Conservation (phyloP, 2,797 vertebrate species). For the Urosaurus nigricauda region DNA sequence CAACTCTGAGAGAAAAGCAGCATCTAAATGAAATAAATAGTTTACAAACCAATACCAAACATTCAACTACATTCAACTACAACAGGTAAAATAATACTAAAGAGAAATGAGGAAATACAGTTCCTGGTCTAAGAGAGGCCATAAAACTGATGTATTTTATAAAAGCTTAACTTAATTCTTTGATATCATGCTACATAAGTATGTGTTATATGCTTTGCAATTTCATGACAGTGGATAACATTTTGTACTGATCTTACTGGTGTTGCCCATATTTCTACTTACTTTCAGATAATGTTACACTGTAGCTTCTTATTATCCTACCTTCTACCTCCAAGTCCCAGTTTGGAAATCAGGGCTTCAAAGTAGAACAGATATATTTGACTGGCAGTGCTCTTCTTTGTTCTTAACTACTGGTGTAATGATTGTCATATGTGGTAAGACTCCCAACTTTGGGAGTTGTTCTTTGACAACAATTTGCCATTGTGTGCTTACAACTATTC, state of each 20-base stretch:
- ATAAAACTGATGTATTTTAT: neutral
- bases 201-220: neutral
- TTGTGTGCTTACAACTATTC: slow-evolving; percentile 50
- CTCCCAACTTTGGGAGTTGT: slow-evolving; percentile 39
- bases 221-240: too few species aligned
- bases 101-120: neutral
- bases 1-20: too few species aligned
- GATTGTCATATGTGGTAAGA: slow-evolving; percentile 27
- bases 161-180: neutral
- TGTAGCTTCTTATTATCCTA: neutral
- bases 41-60: neutral
- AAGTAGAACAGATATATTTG: neutral
- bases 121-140: neutral
- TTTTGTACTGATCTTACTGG: too few species aligned
- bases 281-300: neutral
- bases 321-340: neutral
- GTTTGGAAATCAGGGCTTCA: slow-evolving; percentile 31
- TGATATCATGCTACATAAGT: neutral
- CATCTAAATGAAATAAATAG: too few species aligned
- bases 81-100: neutral
- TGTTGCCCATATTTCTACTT: neutral
- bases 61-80: neutral
- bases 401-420: slow-evolving; percentile 47
- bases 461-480: slow-evolving; percentile 64
- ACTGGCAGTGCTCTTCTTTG: slow-evolving; percentile 42